These are phyloP conservation scores for Nemotelus nigrinus DNA, from an alignment of 2,888 invertebrate genomes.

Conservation along the genomic window DNA sequence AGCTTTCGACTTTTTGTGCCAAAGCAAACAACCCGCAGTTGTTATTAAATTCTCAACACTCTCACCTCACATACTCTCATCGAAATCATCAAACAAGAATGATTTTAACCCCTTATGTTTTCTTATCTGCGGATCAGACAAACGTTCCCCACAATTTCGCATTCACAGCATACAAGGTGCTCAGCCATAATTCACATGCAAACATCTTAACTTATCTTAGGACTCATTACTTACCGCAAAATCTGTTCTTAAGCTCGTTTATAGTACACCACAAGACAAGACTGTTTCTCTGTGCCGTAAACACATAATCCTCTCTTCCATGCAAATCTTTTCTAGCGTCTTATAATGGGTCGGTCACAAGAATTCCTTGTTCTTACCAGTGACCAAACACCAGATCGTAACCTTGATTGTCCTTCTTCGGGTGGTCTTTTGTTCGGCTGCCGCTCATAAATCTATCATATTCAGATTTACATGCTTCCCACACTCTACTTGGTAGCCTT, in stretches of 20 bases:
- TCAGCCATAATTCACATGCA: conserved; percentile 41
- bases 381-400: conserved; percentile 23
- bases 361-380: conserved; percentile 29
- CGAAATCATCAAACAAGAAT: conserved; percentile 13
- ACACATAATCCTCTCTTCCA: conserved; percentile 34
- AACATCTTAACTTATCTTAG: conserved; percentile 45
- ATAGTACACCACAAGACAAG: conserved; percentile 40
- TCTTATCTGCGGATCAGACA: conserved; percentile 17
- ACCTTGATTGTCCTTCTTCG: conserved; percentile 17
- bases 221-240: conserved; percentile 44
- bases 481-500: too few relatives aligned
- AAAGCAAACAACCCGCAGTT: too few relatives aligned
- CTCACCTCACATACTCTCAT: too few relatives aligned
- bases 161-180: conserved; percentile 21
- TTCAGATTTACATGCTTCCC: conserved; percentile 31
- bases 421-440: conserved; percentile 35
- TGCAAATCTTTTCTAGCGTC: conserved; percentile 35
- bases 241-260: conserved; percentile 45
- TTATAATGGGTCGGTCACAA: conserved; percentile 39
- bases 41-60: too few relatives aligned
- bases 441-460: conserved; percentile 48
- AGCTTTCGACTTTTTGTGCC: too few relatives aligned
- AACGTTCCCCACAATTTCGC: not conserved
- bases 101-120: conserved; percentile 26
- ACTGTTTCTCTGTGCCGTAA: conserved; percentile 29